phyloP scores from a whole-genome alignment of 2,888 invertebrate genomes.

The Junonia oenone region DNA sequence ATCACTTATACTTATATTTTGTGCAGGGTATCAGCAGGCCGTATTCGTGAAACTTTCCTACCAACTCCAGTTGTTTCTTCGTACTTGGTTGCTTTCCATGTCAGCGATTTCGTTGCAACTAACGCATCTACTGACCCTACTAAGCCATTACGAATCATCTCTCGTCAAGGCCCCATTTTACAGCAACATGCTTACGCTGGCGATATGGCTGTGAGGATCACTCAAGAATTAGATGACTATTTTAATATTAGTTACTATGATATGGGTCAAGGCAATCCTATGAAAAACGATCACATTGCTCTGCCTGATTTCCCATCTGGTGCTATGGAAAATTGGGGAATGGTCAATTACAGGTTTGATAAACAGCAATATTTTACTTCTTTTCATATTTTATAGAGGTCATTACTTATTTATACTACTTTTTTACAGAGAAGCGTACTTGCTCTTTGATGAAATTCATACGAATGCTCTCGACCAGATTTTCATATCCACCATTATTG shows the following conservation, averaged over 20 bases:
- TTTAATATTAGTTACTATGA: constrained; percentile 74
- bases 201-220: constrained; percentile 64
- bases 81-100: constrained; percentile 91
- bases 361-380: background rate
- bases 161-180: constrained; percentile 65
- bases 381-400: background rate
- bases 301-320: constrained; percentile 88
- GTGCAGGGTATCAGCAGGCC: constrained; percentile 36
- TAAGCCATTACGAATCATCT: constrained; percentile 60
- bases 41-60: constrained; percentile 65
- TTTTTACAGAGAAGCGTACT: constrained; percentile 64
- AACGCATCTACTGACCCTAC: constrained; percentile 37
- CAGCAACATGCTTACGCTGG: constrained; percentile 72
- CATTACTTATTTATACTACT: background rate
- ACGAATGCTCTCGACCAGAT: constrained; percentile 69
- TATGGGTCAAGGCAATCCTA: constrained; percentile 71
- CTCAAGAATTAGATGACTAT: constrained; percentile 76
- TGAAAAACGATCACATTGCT: constrained; percentile 85
- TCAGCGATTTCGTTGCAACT: constrained; percentile 84
- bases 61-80: constrained; percentile 86
- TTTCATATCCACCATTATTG: constrained; percentile 78
- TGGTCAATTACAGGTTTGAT: constrained; percentile 85
- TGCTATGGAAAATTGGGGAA: constrained; percentile 93
- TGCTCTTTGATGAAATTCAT: constrained; percentile 62
- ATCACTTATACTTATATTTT: background rate